Evolutionary conservation across 2,888 invertebrate genomes (phyloP).

Genomic region (Didymodactylos carnosus): DNA sequence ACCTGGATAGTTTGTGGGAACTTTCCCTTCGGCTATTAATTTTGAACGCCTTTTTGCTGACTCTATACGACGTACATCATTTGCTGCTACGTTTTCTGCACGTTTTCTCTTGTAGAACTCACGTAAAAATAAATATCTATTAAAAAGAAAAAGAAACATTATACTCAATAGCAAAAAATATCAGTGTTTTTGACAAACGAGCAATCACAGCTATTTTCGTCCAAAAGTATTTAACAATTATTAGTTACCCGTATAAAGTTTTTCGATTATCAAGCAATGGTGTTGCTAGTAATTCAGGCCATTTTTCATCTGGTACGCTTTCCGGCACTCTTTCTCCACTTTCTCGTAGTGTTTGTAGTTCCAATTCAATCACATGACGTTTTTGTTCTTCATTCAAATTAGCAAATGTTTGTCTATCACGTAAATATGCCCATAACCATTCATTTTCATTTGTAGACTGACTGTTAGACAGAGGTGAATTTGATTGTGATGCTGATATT

Average conservation of each 20-base stretch:
- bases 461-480: background rate
- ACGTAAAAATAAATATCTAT: background rate
- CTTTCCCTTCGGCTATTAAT: background rate
- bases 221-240: too few relatives aligned
- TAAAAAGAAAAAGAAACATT: too few relatives aligned
- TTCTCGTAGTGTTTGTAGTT: background rate
- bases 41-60: background rate
- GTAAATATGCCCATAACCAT: slow-evolving; percentile 1
- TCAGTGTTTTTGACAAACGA: background rate
- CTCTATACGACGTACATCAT: background rate
- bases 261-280: background rate
- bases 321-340: background rate
- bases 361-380: background rate
- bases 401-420: background rate
- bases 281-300: background rate
- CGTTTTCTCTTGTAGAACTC: background rate
- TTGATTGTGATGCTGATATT: background rate
- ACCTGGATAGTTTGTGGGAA: background rate
- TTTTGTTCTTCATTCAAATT: background rate
- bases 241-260: background rate
- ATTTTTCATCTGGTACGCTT: background rate
- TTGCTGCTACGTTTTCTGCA: background rate
- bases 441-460: background rate
- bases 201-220: background rate
- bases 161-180: too few relatives aligned